Evolutionary conservation across 2,888 invertebrate genomes (phyloP).

Genomic region (Eugnorisma glareosa): DNA sequence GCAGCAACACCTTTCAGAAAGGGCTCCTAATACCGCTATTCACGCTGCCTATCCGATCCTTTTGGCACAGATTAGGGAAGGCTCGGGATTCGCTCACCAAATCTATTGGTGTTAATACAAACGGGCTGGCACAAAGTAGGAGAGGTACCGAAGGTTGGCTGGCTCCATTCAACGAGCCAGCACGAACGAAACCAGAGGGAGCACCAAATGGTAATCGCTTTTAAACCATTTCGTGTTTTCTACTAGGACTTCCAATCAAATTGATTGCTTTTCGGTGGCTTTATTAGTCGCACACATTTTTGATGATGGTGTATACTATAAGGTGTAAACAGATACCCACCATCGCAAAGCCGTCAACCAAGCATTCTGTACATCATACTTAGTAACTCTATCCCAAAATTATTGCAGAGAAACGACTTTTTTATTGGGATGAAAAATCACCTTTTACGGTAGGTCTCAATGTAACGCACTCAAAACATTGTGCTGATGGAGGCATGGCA

Average conservation of each 20-base stretch:
- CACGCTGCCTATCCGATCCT: constrained; percentile 9
- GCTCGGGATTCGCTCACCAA: constrained; percentile 36
- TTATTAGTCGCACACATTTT: neutral
- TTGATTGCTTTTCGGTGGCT: neutral
- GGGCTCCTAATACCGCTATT: constrained; percentile 31
- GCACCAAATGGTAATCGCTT: neutral
- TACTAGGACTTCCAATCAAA: neutral
- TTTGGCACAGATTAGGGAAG: constrained; percentile 45
- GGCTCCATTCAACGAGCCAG: neutral
- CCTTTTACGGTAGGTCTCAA: no score
- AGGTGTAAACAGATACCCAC: no score
- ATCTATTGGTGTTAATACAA: constrained; percentile 49
- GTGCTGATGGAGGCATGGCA: no score
- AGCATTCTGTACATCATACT: no score
- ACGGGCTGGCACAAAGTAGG: no score
- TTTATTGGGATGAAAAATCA: no score
- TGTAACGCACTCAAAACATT: no score
- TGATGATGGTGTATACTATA: neutral
- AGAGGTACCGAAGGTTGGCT: neutral
- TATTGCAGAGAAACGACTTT: no score
- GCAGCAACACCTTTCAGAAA: constrained; percentile 21
- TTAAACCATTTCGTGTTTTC: neutral
- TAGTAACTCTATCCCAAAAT: no score
- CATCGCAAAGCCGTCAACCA: no score
- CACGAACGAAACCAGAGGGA: neutral